Evolutionary conservation across 2,888 invertebrate species (phyloP).

Genomic region (Blomia tropicalis): DNA sequence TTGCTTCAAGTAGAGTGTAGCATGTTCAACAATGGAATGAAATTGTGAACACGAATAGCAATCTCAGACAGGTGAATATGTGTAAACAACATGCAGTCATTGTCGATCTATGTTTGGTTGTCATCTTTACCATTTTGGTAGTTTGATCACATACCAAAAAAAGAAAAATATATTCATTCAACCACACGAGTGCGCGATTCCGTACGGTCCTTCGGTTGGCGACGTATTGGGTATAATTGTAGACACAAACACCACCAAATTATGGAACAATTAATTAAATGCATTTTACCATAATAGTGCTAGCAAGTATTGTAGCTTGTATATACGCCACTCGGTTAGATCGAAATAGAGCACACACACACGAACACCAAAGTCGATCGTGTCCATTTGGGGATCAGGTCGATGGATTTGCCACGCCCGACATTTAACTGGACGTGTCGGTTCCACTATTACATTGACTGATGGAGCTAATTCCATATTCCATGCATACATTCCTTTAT

Average conservation of each 20-base stretch:
- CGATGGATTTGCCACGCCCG: slow-evolving; percentile 16
- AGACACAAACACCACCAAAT: slow-evolving; percentile 4
- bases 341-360: background rate
- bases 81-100: slow-evolving; percentile 6
- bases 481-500: background rate
- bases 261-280: slow-evolving; percentile 13
- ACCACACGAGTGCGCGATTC: too few species aligned
- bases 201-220: too few species aligned
- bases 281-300: background rate
- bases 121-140: background rate
- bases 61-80: too few species aligned
- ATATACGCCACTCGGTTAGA: background rate
- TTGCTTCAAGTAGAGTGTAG: too few species aligned
- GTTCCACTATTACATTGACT: background rate
- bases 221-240: too few species aligned
- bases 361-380: background rate
- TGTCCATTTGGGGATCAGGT: too few species aligned
- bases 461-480: slow-evolving; percentile 11
- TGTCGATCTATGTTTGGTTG: too few species aligned
- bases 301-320: slow-evolving; percentile 3
- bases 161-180: too few species aligned
- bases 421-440: slow-evolving; percentile 1
- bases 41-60: too few species aligned
- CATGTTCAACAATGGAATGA: too few species aligned
- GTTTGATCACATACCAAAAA: slow-evolving; percentile 4